These are phyloP conservation scores for Sycophila sp. DNA, from an alignment of 1,140 invertebrate species.

Conservation along the genomic window DNA sequence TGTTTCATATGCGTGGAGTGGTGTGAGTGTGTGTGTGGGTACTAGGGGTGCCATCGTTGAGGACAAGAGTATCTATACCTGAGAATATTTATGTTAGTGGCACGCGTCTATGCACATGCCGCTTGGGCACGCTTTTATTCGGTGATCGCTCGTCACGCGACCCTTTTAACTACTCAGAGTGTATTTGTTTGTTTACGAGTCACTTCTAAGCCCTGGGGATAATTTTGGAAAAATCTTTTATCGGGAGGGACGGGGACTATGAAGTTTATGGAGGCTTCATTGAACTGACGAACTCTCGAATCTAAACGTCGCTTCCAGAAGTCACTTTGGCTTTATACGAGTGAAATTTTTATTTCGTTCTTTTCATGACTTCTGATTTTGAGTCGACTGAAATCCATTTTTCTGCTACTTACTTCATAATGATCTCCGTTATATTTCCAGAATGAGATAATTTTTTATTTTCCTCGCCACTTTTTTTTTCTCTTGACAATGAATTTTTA, in stretches of 20 bases:
- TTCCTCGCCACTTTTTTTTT: neutral
- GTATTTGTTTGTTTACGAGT: neutral
- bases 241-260: neutral
- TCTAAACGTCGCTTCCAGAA: neutral
- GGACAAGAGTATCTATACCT: constrained; percentile 46
- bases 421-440: neutral
- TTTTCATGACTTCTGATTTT: constrained; percentile 7
- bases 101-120: neutral
- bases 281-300: neutral
- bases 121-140: neutral
- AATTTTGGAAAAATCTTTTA: too few species aligned
- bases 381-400: too few species aligned
- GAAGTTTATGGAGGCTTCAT: neutral
- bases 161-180: neutral
- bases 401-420: neutral
- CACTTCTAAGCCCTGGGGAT: neutral
- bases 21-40: too few species aligned
- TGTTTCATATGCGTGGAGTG: too few species aligned
- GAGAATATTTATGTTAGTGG: constrained; percentile 51
- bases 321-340: neutral
- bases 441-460: neutral
- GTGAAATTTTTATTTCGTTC: neutral
- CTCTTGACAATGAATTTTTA: neutral
- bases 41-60: neutral
- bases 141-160: constrained; percentile 5